phyloP scores from a whole-genome alignment of 2,888 invertebrate genomes.

The Morpho helenor region DNA sequence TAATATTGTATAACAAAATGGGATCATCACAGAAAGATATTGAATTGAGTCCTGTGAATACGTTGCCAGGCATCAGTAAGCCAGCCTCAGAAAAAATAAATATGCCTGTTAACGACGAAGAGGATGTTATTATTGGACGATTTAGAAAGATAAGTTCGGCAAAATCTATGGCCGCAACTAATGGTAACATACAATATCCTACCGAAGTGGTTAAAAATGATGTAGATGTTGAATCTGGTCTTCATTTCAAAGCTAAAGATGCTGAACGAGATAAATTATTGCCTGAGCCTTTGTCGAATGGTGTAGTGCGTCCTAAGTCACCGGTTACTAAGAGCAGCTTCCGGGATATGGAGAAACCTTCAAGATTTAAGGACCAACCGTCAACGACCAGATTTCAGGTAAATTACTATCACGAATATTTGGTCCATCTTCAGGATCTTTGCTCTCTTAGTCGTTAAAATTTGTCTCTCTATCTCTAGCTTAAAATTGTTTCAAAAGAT shows the following conservation, averaged over 20 bases:
- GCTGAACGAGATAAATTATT: slow-evolving; percentile 54
- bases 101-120: slow-evolving; percentile 56
- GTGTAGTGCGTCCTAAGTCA: slow-evolving; percentile 39
- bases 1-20: slow-evolving; percentile 36
- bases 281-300: slow-evolving; percentile 42
- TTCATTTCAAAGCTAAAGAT: slow-evolving; percentile 56
- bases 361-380: slow-evolving; percentile 80
- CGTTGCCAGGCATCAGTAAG: slow-evolving; percentile 37
- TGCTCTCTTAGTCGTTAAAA: too few relatives aligned
- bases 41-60: slow-evolving; percentile 61
- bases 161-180: slow-evolving; percentile 75
- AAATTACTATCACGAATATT: neutral
- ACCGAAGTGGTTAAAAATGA: slow-evolving; percentile 51
- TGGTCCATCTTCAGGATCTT: too few relatives aligned
- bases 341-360: slow-evolving; percentile 80
- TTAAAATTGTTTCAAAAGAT: too few relatives aligned
- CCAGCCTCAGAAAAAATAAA: slow-evolving; percentile 38
- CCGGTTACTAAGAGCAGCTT: slow-evolving; percentile 80
- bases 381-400: slow-evolving; percentile 82
- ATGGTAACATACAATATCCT: slow-evolving; percentile 69
- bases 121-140: slow-evolving; percentile 72
- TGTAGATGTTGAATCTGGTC: slow-evolving; percentile 54
- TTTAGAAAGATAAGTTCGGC: slow-evolving; percentile 75
- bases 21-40: slow-evolving; percentile 62
- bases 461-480: too few relatives aligned